Base-by-base conservation (phyloP, 2,888 invertebrate genomes). In the Micoletzkya japonica region DNA sequence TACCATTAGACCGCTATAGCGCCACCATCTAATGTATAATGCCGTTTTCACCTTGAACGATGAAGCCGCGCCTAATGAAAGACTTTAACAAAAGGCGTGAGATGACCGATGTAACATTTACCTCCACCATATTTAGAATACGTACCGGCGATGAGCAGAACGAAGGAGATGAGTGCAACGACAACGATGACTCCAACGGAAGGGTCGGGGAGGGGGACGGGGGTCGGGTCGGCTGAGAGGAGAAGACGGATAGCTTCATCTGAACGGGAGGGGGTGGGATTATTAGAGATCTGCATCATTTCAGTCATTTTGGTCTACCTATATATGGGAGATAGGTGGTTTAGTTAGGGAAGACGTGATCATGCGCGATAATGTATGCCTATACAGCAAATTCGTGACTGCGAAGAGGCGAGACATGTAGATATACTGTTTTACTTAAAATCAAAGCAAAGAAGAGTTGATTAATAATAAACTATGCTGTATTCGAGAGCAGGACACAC, bases 201-300 rank as follows among this genome's bases (percentile, higher is more conserved):
- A 52, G 50, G 14, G 14, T n/a, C 37, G 0, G 24, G 24, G 14
- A 17, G 2, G 10, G 54, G 28, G 4, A 30, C 54, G 14, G 50
- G 26, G 34, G 54, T n/a, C 17, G 64, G 37, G 28, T 66, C 54
- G 20, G 37, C 32, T 54, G 64, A 66, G 26, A 37, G 54, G 30
- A 64, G 64, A 36, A 64, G 32, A 24, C 30, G n/a, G 26, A 24
- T 34, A 34, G 64, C 52, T 26, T 64, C 64, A 24, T 64, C 64
- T 64, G 26, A n/a, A 32, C 20, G 10, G 44, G 10, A 44, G 44
- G 10, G 44, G 20, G 44, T 44, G 44, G 20, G 44, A 14, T 14
- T 20, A 14, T 14, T 10, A 14, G 10, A 44, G 10, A 44, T 14
- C 20, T 10, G 44, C 10, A 44, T 44, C 20, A 20, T 44, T 44